Evolutionary conservation across 2,888 invertebrate genomes (phyloP), one percentile per base, ranked within the genome.

Genomic region (Cecidostiba fungosa): DNA sequence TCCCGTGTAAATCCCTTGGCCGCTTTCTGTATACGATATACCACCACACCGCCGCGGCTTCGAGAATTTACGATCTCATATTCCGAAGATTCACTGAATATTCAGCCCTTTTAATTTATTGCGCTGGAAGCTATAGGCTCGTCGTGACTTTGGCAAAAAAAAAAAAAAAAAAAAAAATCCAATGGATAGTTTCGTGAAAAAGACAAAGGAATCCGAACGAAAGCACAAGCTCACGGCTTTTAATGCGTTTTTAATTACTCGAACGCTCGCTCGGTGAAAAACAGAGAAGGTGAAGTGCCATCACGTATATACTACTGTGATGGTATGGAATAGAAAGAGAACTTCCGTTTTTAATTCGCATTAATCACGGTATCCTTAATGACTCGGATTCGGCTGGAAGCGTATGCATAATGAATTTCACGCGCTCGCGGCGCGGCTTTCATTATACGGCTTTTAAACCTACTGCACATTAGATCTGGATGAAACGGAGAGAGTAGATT

Each of bases 171-270:
- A 43, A 3, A 19, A 54, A 12, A 19, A 23, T 39, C 10, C 23
- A 74, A 59, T 19, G 23, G 73, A 69, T 66, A 36, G 23, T 62
- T 14, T 14, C 39, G 59, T 2, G 39, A 23, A 77, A 54, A n/a
- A 43, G 36, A 32, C 47, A n/a, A 74, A 47, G 23, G 26, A 5
- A 2, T 39, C 10, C 14, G 5, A 29, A 77, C 12, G 43, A 78
- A 78, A 66, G 23, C 70, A 47, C 70, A 72, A 81, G 62, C 72
- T 81, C 81, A 81, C 85, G 47, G 32, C 47, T 36, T 85, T 81
- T 85, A 85, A 85, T 85, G 81, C 81, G 32, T 73, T 85, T 81
- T 81, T 81, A 85, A 85, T 85, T 77, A 62, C 72, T 77, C 50
- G 32, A 77, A 39, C 12, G 66, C 36, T 5, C 4, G 54, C 54